These are phyloP conservation scores for Elmis aenea DNA, from an alignment of 2,888 invertebrate genomes.

Conservation along the genomic window DNA sequence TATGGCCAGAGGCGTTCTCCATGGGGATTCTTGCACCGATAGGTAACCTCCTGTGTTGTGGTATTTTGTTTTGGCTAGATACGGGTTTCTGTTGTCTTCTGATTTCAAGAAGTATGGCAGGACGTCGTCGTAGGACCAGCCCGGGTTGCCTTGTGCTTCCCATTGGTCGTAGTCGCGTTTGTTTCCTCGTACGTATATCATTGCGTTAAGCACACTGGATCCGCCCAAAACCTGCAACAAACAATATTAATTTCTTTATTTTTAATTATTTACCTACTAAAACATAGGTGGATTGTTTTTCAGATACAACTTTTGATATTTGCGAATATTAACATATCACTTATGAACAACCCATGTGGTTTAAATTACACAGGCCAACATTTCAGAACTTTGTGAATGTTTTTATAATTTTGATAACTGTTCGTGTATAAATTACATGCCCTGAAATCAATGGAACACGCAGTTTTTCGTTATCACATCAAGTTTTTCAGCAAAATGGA, in stretches of 20 bases:
- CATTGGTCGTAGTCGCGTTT: slow-evolving; percentile 82
- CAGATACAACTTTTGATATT: too few relatives aligned
- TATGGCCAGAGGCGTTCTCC: slow-evolving; percentile 76
- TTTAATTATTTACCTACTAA: slow-evolving; percentile 38
- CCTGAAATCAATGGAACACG: too few relatives aligned
- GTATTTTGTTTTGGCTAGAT: slow-evolving; percentile 67
- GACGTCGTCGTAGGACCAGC: slow-evolving; percentile 81
- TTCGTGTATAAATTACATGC: too few relatives aligned
- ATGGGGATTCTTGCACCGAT: slow-evolving; percentile 80
- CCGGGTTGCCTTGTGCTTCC: slow-evolving; percentile 76
- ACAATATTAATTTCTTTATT: not conserved
- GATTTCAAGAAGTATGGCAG: slow-evolving; percentile 82
- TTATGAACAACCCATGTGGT: too few relatives aligned
- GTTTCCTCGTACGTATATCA: slow-evolving; percentile 89
- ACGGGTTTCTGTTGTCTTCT: slow-evolving; percentile 83
- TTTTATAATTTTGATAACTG: too few relatives aligned
- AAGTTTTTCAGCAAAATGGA: too few relatives aligned
- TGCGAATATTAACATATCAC: too few relatives aligned
- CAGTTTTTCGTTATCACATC: too few relatives aligned
- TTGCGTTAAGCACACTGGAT: slow-evolving; percentile 81
- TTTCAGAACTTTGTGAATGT: too few relatives aligned
- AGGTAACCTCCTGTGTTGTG: slow-evolving; percentile 75
- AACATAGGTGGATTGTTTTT: slow-evolving; percentile 18
- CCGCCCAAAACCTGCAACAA: slow-evolving; percentile 64
- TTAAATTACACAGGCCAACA: too few relatives aligned